Base-by-base conservation (phyloP, 2,888 invertebrate species). In the Epistrophella euchroma region DNA sequence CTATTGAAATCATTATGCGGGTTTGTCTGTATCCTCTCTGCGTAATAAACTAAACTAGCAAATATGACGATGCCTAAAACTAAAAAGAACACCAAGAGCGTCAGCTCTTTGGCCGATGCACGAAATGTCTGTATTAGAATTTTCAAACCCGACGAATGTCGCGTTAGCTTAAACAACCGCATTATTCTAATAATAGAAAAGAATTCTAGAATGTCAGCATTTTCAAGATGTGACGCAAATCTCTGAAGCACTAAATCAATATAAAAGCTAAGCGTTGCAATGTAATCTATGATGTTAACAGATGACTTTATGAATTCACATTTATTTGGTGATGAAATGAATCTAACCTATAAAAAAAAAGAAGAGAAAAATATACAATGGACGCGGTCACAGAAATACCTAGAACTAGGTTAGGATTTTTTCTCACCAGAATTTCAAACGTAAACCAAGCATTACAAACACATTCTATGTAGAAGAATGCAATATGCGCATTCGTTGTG, bases 361-460 rank as follows among this genome's bases (percentile, higher is more conserved):
- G 62, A 68, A 55, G 74, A 79, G 78, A 76, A 79, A 76, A 74
- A 56, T 76, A 40, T 55, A 76, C 50, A 81, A 25, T 70, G 78
- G 37, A 60, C 15, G 40, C n/a, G 60, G 60, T 60, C 15, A 22
- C 75, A 72, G 25, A 50, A 37, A 60, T 62, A 58, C 13, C 40
- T 35, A 50, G 3, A 22, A 50, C 2, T n/a, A n/a, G n/a, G 35
- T 1, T 35, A 22, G n/a, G 9, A 6, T 22, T 40, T 32, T 15
- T 25, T 40, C 91, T 92, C 87, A 92, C 92, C 90, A 98, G 94
- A 92, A 99, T 98, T 93, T 99, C 99, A 91, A 99, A 95, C 43
- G 99, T 99, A 93, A 99, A 99, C 99, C 99, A 99, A 87, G 99
- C 97, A 93, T 99, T 99, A 94, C 99, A 99, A 89, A 98, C 96